These are phyloP conservation scores for Potamarius usumacintae DNA, from an alignment of 2,113 vertebrate species.

Conservation along the genomic window DNA sequence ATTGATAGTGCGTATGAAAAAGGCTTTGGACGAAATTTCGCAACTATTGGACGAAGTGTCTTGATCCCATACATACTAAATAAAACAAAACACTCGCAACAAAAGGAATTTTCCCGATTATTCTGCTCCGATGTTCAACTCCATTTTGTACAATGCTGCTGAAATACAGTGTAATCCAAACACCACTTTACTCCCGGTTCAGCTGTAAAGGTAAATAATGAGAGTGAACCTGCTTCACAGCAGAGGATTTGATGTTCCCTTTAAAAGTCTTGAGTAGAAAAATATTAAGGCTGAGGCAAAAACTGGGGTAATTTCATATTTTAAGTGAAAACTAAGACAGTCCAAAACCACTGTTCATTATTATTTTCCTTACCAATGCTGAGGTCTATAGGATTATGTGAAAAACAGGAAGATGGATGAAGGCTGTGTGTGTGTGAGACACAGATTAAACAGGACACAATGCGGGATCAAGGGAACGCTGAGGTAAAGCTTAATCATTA, in stretches of 20 bases:
- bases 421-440: neutral
- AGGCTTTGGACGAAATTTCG: too few relatives aligned
- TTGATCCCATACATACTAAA: neutral
- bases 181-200: neutral
- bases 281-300: conserved; percentile 38
- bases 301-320: neutral
- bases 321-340: neutral
- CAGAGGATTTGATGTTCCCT: neutral
- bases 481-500: neutral
- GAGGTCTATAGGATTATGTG: neutral
- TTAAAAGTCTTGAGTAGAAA: conserved; percentile 12
- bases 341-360: neutral
- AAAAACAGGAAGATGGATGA: conserved; percentile 2
- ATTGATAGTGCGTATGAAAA: too few relatives aligned
- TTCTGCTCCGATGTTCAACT: too few relatives aligned
- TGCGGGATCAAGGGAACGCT: neutral
- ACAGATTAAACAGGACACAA: neutral
- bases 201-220: neutral
- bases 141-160: neutral
- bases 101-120: neutral
- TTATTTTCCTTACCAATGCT: neutral
- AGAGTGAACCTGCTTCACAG: neutral
- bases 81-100: neutral
- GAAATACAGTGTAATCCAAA: neutral
- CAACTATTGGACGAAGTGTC: too few relatives aligned